phyloP scores from a whole-genome alignment of 2,797 vertebrate genomes.

The Galago senegalensis region DNA sequence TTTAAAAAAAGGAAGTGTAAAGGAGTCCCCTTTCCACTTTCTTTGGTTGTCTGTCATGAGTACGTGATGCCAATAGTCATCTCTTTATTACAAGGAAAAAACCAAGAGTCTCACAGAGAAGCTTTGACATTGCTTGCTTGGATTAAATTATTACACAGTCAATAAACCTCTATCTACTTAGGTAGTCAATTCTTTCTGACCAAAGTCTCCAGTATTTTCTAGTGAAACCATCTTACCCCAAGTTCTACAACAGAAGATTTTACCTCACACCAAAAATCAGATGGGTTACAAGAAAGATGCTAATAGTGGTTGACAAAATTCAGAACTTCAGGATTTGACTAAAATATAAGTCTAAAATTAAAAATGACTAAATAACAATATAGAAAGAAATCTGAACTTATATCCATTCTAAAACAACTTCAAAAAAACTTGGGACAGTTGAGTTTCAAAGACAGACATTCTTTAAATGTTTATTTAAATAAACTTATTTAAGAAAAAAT shows the following conservation, averaged over 20 bases:
- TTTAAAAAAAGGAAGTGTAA: not conserved
- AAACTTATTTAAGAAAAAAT: slow-evolving; percentile 42
- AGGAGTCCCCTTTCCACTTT: not conserved
- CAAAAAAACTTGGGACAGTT: not conserved
- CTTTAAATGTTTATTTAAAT: slow-evolving; percentile 35
- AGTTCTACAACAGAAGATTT: not conserved
- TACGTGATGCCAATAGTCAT: not conserved
- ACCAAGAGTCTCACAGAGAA: not conserved
- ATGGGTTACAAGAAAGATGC: slow-evolving; percentile 23
- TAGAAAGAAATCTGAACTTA: slow-evolving; percentile 53
- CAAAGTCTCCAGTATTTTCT: not conserved
- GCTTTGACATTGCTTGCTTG: not conserved
- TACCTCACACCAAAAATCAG: slow-evolving; percentile 45
- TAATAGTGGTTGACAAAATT: slow-evolving; percentile 34
- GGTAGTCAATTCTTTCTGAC: not conserved
- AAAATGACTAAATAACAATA: slow-evolving; percentile 47
- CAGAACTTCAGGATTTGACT: slow-evolving; percentile 27
- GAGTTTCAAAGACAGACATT: slow-evolving; percentile 1
- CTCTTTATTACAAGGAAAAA: not conserved
- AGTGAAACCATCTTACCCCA: slow-evolving; percentile 43
- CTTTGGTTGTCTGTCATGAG: not conserved
- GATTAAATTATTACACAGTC: slow-evolving; percentile 17
- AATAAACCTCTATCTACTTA: slow-evolving; percentile 29
- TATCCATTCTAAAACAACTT: not conserved
- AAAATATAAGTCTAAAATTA: slow-evolving; percentile 51